Conservation (phyloP, 2,888 invertebrate species). For the Lacanobia oleracea region DNA sequence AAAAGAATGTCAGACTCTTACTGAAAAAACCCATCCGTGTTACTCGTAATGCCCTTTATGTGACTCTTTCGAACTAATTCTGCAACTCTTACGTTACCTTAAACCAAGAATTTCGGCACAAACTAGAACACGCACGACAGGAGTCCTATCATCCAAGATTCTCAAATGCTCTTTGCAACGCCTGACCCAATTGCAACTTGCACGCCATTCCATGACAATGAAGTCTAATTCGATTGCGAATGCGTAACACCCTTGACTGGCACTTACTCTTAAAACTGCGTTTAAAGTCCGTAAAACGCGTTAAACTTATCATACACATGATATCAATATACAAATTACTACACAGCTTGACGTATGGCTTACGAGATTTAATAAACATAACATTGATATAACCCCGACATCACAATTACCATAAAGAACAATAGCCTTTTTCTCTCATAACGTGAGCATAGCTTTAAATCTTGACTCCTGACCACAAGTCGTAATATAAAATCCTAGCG, state of each 20-base stretch:
- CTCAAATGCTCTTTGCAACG: constrained; percentile 9
- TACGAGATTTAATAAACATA: constrained; percentile 9
- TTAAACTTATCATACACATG: neutral
- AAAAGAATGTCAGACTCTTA: no score
- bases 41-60: no score
- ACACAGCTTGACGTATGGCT: constrained; percentile 16
- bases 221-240: constrained; percentile 11
- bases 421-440: constrained; percentile 33
- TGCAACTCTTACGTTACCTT: no score
- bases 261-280: neutral
- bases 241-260: constrained; percentile 7
- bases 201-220: constrained; percentile 13
- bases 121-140: neutral
- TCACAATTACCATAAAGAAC: constrained; percentile 45
- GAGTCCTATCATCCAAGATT: neutral
- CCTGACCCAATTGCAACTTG: constrained; percentile 15
- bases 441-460: neutral
- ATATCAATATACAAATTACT: constrained; percentile 13
- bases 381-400: constrained; percentile 25
- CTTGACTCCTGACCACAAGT: constrained; percentile 9
- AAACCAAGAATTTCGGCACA: neutral
- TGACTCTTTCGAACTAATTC: no score
- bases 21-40: no score
- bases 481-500: constrained; percentile 20
- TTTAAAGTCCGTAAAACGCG: neutral